A percentile compares a stretch with the other conserved stretches of the same genome.
Evolutionary conservation across 2,113 vertebrate species (phyloP).

Genomic region (Progne subis): DNA sequence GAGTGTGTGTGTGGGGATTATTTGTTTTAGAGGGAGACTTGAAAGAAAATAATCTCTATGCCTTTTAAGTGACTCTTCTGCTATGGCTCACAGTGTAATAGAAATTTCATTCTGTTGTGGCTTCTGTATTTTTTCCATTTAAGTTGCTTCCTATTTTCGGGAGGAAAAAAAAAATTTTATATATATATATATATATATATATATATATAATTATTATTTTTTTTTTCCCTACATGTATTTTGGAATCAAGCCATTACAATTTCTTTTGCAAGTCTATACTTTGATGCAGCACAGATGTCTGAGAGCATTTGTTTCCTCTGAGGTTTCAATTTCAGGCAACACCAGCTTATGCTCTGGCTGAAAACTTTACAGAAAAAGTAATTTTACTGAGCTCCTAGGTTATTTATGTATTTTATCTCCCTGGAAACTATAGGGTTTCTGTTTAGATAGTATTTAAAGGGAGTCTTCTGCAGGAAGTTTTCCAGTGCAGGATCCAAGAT

Average conservation of each 20-base stretch:
- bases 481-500: background rate
- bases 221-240: background rate
- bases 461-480: background rate
- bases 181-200: too few species aligned
- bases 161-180: too few species aligned
- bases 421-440: background rate
- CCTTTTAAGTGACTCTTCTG: background rate
- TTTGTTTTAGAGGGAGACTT: background rate
- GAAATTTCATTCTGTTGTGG: background rate
- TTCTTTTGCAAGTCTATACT: background rate
- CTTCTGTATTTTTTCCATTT: background rate
- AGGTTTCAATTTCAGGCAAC: background rate
- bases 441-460: background rate
- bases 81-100: background rate
- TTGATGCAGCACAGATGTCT: background rate
- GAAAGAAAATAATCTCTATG: background rate
- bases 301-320: background rate
- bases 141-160: background rate
- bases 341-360: background rate
- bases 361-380: background rate
- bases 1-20: accelerated
- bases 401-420: background rate
- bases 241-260: background rate
- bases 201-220: too few species aligned
- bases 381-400: background rate